Evolutionary conservation across 2,797 vertebrate species (phyloP).

Genomic region (Leuciscus waleckii): DNA sequence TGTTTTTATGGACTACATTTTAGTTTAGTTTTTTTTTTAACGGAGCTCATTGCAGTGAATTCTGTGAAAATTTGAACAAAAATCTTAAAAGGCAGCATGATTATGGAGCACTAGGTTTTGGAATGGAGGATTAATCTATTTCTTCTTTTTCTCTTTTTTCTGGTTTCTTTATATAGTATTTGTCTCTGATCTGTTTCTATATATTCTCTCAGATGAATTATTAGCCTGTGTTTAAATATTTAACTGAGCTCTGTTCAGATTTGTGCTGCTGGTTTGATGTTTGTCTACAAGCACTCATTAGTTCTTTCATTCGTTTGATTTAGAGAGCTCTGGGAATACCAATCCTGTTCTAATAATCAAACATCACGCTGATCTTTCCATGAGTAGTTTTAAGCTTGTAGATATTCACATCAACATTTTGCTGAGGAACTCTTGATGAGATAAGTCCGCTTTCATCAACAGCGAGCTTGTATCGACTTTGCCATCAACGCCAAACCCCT

Average conservation of each 20-base stretch:
- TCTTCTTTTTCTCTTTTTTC: constrained; percentile 1
- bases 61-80: background rate
- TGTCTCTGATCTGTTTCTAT: background rate
- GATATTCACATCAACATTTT: constrained; percentile 33
- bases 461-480: constrained; percentile 99
- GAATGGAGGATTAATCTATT: background rate
- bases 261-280: constrained; percentile 43
- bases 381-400: constrained; percentile 2
- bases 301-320: constrained; percentile 35
- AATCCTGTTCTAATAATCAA: constrained; percentile 48
- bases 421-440: background rate
- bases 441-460: constrained; percentile 52
- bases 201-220: constrained; percentile 15
- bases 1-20: background rate
- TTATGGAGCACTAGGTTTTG: background rate
- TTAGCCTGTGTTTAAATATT: constrained; percentile 47
- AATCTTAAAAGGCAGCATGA: background rate
- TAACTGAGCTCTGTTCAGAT: constrained; percentile 20
- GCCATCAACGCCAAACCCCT: constrained; percentile 96
- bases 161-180: background rate
- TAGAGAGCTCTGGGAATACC: constrained; percentile 6
- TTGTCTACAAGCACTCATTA: constrained; percentile 38
- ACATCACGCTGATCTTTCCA: no score
- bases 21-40: no score
- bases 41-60: background rate